Percentiles rank a stretch among this genome's conserved stretches.
Evolutionary conservation across 1,140 invertebrate species (phyloP).

Genomic region (Musca vetustissima): DNA sequence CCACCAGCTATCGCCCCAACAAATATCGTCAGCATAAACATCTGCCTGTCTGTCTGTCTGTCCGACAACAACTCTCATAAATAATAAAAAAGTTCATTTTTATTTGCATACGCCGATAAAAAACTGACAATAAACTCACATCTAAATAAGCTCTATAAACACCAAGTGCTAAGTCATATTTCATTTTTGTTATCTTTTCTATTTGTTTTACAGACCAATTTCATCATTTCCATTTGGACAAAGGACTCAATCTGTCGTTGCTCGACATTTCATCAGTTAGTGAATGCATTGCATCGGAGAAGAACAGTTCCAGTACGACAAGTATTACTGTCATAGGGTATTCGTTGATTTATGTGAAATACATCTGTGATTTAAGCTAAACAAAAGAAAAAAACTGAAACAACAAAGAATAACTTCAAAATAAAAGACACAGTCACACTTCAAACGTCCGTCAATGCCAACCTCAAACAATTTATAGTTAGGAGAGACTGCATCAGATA

Average conservation of each 20-base stretch:
- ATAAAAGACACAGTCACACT: background rate
- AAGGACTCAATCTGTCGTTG: background rate
- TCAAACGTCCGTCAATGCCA: background rate
- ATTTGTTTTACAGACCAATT: slow-evolving; percentile 13
- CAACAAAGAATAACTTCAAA: background rate
- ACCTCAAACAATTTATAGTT: background rate
- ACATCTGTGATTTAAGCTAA: slow-evolving; percentile 11
- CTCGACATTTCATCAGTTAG: no score
- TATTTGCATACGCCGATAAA: background rate
- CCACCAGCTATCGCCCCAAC: background rate
- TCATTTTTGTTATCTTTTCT: background rate
- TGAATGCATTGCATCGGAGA: background rate
- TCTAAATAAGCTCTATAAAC: no score
- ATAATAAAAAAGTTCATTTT: background rate
- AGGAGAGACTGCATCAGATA: background rate
- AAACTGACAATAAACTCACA: no score
- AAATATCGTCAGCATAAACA: no score
- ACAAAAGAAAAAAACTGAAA: no score
- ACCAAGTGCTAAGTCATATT: no score
- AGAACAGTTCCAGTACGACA: background rate
- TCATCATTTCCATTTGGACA: slow-evolving; percentile 6
- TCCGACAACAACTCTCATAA: no score
- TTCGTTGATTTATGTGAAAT: background rate
- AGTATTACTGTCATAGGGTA: no score
- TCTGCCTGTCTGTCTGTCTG: no score